phyloP scores from a whole-genome alignment of 2,113 vertebrate species.

The Narcine bancroftii region DNA sequence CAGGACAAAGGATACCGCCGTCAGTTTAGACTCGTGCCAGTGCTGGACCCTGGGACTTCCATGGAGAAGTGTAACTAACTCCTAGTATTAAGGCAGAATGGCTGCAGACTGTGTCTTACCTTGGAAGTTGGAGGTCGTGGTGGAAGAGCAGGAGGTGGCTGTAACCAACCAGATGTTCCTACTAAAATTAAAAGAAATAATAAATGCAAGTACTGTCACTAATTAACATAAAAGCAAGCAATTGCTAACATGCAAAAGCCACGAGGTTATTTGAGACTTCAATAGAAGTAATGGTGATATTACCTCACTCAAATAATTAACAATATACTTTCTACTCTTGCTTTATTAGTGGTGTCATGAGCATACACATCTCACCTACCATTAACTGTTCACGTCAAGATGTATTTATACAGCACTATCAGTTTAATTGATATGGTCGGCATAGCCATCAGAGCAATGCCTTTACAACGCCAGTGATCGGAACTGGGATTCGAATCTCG shows the following conservation, averaged over 20 bases:
- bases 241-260: background rate
- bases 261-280: background rate
- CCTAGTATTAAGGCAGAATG: no score
- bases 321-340: background rate
- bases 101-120: slow-evolving; percentile 52
- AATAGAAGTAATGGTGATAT: background rate
- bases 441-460: no score
- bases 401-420: no score
- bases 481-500: no score
- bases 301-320: background rate
- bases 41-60: no score
- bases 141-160: slow-evolving; percentile 77
- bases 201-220: background rate
- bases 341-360: background rate
- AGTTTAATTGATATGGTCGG: no score
- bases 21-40: no score
- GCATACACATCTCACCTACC: background rate
- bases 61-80: no score
- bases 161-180: slow-evolving; percentile 67
- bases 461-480: no score
- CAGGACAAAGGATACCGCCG: no score
- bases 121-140: slow-evolving; percentile 74
- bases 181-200: slow-evolving; percentile 52
- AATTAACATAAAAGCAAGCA: background rate
- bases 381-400: no score